Evolutionary conservation across 2,888 invertebrate genomes (phyloP).

Genomic region (Meteorus colon): DNA sequence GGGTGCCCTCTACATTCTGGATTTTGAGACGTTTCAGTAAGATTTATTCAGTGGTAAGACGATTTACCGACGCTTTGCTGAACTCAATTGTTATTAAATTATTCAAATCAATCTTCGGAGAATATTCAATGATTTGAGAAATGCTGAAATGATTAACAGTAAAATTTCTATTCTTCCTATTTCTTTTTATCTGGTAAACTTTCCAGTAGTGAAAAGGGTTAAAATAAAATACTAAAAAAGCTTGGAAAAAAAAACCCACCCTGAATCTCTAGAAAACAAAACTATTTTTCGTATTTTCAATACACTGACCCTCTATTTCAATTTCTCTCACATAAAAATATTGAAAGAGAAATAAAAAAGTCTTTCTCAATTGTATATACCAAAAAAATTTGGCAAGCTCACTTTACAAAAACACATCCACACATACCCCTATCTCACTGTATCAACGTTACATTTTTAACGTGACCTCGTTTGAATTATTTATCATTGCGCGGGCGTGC

Average conservation of each 20-base stretch:
- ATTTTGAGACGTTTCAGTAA: neutral
- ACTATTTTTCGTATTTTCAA: too few species aligned
- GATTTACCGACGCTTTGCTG: neutral
- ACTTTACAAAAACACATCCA: neutral
- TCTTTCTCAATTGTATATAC: too few species aligned
- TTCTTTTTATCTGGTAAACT: too few species aligned
- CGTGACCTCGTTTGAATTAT: conserved; percentile 68
- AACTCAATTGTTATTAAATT: neutral
- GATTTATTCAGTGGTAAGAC: conserved; percentile 4
- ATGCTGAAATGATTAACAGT: neutral
- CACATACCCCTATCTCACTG: conserved; percentile 7
- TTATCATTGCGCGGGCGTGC: conserved; percentile 59
- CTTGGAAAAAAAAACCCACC: neutral
- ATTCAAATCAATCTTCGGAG: neutral
- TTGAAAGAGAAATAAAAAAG: too few species aligned
- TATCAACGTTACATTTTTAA: conserved; percentile 64
- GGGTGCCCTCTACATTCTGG: neutral
- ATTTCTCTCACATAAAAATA: too few species aligned
- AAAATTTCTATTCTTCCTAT: neutral
- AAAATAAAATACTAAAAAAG: neutral
- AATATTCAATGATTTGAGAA: too few species aligned
- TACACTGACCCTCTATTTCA: too few species aligned
- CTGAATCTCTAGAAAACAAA: too few species aligned
- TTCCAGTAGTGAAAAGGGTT: too few species aligned
- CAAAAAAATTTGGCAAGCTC: neutral